Conservation (phyloP, 1,140 invertebrate genomes). For the Bombus pascuorum region DNA sequence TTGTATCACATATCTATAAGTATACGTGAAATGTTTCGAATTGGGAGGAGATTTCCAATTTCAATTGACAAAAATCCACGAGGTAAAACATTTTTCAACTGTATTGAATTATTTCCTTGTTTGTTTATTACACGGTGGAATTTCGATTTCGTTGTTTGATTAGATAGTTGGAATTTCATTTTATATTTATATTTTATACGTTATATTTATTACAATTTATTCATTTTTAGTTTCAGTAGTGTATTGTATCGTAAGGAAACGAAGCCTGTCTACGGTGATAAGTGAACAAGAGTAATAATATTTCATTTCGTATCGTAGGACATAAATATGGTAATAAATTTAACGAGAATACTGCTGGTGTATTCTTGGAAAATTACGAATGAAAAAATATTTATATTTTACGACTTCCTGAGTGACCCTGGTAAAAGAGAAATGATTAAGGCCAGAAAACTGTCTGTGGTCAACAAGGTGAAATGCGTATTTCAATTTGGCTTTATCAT, state of each 20-base stretch:
- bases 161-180: too few relatives aligned
- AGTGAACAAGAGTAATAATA: neutral
- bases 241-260: too few relatives aligned
- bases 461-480: neutral
- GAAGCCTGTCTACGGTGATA: neutral
- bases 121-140: neutral
- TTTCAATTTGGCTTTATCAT: neutral
- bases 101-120: neutral
- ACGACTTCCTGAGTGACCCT: neutral
- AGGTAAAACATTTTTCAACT: too few relatives aligned
- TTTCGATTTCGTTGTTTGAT: neutral
- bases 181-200: too few relatives aligned
- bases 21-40: too few relatives aligned
- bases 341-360: neutral
- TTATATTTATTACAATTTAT: too few relatives aligned
- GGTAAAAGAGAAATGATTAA: neutral
- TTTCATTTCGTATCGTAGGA: neutral
- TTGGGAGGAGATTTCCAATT: too few relatives aligned
- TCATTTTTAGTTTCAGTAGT: neutral
- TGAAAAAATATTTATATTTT: conserved; percentile 18
- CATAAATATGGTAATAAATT: conserved; percentile 11
- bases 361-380: conserved; percentile 1
- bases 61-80: too few relatives aligned
- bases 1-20: too few relatives aligned
- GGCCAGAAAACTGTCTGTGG: neutral